phyloP scores from a whole-genome alignment of 2,797 vertebrate species.

The Sciurus carolinensis region DNA sequence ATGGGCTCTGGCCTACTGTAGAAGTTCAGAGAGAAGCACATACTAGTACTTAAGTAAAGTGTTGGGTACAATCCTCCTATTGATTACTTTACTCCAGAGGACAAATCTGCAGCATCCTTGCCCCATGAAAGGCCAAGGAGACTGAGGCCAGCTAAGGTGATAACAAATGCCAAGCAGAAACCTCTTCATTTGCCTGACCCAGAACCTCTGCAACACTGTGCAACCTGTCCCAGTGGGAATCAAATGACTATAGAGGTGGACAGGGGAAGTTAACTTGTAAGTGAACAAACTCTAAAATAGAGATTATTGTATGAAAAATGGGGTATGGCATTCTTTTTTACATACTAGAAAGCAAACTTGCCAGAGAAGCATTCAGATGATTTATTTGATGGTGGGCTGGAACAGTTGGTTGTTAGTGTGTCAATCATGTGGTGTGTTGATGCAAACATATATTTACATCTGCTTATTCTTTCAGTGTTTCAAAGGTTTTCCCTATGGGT shows the following conservation, averaged over 20 bases:
- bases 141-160: not conserved
- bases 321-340: not conserved
- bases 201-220: fast-evolving
- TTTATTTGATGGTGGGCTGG: no score
- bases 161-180: not conserved
- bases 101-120: no score
- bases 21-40: fast-evolving
- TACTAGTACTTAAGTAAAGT: not conserved
- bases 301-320: not conserved
- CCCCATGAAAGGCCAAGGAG: not conserved
- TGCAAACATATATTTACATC: not conserved
- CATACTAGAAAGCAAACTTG: not conserved
- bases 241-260: not conserved
- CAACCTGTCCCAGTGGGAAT: not conserved
- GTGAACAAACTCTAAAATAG: not conserved
- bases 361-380: not conserved
- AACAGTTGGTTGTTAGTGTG: not conserved
- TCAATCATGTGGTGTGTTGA: not conserved
- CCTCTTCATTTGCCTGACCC: no score
- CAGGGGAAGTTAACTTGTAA: not conserved
- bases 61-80: not conserved
- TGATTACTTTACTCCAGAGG: not conserved
- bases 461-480: not conserved
- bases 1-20: fast-evolving
- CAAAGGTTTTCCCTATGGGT: not conserved